phyloP scores from a whole-genome alignment of 2,113 vertebrate species.

The Alligator sinensis region DNA sequence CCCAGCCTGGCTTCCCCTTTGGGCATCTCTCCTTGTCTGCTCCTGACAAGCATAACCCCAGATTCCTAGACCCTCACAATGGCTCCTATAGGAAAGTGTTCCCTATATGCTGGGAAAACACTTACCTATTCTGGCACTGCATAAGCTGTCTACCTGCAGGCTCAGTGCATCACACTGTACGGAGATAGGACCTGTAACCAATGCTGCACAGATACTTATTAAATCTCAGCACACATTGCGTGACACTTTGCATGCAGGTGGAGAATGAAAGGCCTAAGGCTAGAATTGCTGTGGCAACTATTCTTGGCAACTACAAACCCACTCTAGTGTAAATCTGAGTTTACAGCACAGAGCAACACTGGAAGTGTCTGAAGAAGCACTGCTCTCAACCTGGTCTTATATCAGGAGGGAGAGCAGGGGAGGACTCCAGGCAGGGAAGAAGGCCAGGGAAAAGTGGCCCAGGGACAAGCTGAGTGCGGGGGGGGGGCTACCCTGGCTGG shows the following conservation, averaged over 20 bases:
- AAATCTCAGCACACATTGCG: neutral
- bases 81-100: too few species aligned
- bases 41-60: neutral
- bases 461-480: too few species aligned
- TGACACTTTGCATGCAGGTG: neutral
- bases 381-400: neutral
- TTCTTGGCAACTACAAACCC: conserved; percentile 23
- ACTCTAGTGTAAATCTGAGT: neutral
- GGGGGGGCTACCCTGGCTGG: too few species aligned
- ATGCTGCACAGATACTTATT: neutral
- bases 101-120: neutral
- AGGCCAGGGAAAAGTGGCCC: too few species aligned
- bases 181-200: neutral
- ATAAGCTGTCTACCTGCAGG: neutral
- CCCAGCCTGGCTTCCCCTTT: neutral
- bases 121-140: neutral
- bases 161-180: neutral
- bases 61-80: neutral
- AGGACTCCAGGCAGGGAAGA: too few species aligned
- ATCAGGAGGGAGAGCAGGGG: neutral
- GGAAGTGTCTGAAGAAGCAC: conserved; percentile 4
- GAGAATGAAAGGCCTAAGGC: conserved; percentile 33
- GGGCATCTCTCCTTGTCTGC: neutral
- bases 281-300: conserved; percentile 36
- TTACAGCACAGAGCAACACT: conserved; percentile 28